A percentile compares a stretch with the other conserved stretches of the same genome.
Evolutionary conservation across 2,888 invertebrate genomes (phyloP).

Genomic region (Pristionchus maxplancki): DNA sequence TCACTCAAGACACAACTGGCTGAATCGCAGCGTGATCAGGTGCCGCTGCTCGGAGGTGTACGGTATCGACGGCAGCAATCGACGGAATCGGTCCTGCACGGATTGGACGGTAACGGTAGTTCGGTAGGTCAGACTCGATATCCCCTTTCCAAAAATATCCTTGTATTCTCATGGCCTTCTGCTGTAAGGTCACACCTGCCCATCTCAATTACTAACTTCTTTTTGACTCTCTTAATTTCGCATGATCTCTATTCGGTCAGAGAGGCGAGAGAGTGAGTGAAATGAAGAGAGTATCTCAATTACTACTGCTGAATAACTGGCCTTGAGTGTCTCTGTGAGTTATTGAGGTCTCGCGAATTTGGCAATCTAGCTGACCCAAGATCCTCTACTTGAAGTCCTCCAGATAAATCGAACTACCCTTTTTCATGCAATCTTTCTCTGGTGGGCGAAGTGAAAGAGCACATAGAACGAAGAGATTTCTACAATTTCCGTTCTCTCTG

Average conservation of each 20-base stretch:
- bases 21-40: slow-evolving; percentile 44
- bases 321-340: neutral
- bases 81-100: slow-evolving; percentile 48
- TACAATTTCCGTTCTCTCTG: too few species aligned
- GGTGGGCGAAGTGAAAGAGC: too few species aligned
- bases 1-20: slow-evolving; percentile 45
- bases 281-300: too few species aligned
- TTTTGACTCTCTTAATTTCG: too few species aligned
- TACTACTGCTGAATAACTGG: slow-evolving; percentile 11
- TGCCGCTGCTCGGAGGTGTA: slow-evolving; percentile 40
- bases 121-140: neutral
- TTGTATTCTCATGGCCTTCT: neutral
- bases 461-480: too few species aligned
- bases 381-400: too few species aligned
- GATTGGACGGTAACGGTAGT: neutral
- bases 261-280: too few species aligned
- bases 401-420: too few species aligned
- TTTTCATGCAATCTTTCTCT: too few species aligned
- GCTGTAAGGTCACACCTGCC: neutral
- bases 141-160: too few species aligned
- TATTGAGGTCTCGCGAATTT: neutral
- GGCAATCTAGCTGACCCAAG: too few species aligned
- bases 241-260: too few species aligned
- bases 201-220: neutral
- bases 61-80: slow-evolving; percentile 42